Percentiles rank a stretch among this genome's conserved stretches.
Conservation (phyloP, 1,140 invertebrate species). For the Caerostris darwini region DNA sequence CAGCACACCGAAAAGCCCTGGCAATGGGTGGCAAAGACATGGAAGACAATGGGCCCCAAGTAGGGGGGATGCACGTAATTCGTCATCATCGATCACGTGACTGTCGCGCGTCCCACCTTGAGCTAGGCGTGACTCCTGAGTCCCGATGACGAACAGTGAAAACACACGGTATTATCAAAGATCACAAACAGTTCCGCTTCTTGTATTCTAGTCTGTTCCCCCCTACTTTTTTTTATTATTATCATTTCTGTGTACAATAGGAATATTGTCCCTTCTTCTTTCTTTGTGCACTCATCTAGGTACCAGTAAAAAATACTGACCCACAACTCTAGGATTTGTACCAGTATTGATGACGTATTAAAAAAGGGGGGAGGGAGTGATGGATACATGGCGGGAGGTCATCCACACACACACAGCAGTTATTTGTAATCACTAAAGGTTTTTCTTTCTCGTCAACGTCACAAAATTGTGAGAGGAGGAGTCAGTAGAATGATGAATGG, state of each 20-base stretch:
- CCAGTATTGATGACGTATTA: conserved; percentile 66
- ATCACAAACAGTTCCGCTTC: conserved; percentile 75
- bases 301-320: conserved; percentile 62
- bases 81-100: conserved; percentile 76
- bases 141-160: conserved; percentile 66
- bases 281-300: background rate
- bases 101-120: conserved; percentile 72
- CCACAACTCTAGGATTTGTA: conserved; percentile 62
- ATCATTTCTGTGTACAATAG: background rate
- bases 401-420: conserved; percentile 48
- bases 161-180: conserved; percentile 72
- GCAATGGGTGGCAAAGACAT: background rate
- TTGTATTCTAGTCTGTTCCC: too few species aligned
- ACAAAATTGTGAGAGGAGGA: conserved; percentile 58
- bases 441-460: conserved; percentile 73
- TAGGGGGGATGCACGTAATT: conserved; percentile 51
- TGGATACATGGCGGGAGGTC: conserved; percentile 63
- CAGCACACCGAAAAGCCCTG: background rate
- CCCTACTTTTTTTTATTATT: background rate
- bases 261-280: conserved; percentile 23
- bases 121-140: conserved; percentile 63
- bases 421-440: conserved; percentile 52
- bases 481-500: conserved; percentile 71
- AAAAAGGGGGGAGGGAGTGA: conserved; percentile 33
- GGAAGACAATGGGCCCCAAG: conserved; percentile 49